Base-by-base conservation (phyloP, 2,888 invertebrate species). In the Drosophila pegasa region DNA sequence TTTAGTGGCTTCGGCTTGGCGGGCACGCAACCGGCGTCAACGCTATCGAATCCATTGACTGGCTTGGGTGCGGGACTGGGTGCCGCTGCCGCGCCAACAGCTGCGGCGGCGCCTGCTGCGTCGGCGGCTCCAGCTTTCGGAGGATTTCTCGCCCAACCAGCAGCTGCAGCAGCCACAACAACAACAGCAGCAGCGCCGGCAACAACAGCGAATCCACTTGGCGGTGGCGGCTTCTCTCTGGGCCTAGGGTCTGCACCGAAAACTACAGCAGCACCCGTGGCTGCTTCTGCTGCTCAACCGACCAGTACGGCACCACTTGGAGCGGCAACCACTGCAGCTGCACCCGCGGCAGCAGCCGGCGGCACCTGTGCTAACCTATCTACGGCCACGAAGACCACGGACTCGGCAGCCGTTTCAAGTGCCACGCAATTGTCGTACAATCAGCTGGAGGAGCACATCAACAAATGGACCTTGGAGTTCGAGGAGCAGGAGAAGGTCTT, bases 401-500 rank as follows among this genome's bases (percentile, higher is more conserved):
- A 91, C 57, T 90, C 89, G 0, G 63, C 93, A 0, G 76, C 93
- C 0, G 91, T 89, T 0, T 92, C 93, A 0, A 92, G 93, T 7
- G 91, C 94, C 37, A 91, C 93, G 0, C 93, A 94, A 1, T 93
- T 98, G 90, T 96, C 95, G 7, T 98, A 97, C 91, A 94, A 95
- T 2, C 97, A 98, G 89, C 92, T 98, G 3, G 98, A 98, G 91
- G 98, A 98, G 88, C 94, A 95, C 37, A 97, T 98, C 64, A 98
- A 98, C 92, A 98, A 98, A 92, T 99, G 98, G 98, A 97, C 96
- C 0, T 91, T 96, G 1, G 98, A 98, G 85, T 92, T 99, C 38
- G 97, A 98, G 78, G 98, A 98, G 77, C 98, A 98, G 90, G 98
- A 98, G 90, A 96, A 96, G 90, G 94, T 96, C 0, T 99, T 98